These are phyloP conservation scores for Tachypleus tridentatus DNA, from an alignment of 1,140 invertebrate genomes.

Conservation along the genomic window DNA sequence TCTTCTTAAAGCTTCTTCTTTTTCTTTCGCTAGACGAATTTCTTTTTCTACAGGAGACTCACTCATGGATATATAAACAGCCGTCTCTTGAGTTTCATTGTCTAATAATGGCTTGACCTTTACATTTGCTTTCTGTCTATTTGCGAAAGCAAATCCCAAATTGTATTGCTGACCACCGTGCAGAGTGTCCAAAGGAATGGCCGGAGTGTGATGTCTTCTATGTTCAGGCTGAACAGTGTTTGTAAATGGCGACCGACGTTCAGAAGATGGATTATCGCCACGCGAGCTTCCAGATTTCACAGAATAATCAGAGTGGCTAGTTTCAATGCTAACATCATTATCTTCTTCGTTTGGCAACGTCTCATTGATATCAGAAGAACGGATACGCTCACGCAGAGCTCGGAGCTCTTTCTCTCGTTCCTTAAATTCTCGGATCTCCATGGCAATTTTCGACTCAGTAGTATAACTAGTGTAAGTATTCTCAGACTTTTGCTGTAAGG, in stretches of 20 bases:
- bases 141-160: neutral
- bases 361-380: too few relatives aligned
- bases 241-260: too few relatives aligned
- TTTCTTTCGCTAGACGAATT: conserved; percentile 40
- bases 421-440: conserved; percentile 36
- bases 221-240: too few relatives aligned
- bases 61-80: conserved; percentile 24
- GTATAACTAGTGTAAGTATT: conserved; percentile 16
- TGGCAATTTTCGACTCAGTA: conserved; percentile 36
- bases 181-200: too few relatives aligned
- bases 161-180: too few relatives aligned
- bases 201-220: too few relatives aligned
- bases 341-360: too few relatives aligned
- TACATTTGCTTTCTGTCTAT: conserved; percentile 1
- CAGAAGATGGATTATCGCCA: too few relatives aligned
- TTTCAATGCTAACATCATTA: too few relatives aligned
- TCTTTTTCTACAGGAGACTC: conserved; percentile 47
- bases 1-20: conserved; percentile 41
- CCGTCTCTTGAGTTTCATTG: conserved; percentile 11
- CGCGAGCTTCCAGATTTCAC: too few relatives aligned
- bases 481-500: conserved; percentile 9
- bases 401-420: conserved; percentile 38
- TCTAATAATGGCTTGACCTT: conserved; percentile 15
- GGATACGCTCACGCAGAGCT: conserved; percentile 12
- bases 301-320: too few relatives aligned